Evolutionary conservation across 1,140 invertebrate genomes (phyloP).

Genomic region (Heliconius nattereri): DNA sequence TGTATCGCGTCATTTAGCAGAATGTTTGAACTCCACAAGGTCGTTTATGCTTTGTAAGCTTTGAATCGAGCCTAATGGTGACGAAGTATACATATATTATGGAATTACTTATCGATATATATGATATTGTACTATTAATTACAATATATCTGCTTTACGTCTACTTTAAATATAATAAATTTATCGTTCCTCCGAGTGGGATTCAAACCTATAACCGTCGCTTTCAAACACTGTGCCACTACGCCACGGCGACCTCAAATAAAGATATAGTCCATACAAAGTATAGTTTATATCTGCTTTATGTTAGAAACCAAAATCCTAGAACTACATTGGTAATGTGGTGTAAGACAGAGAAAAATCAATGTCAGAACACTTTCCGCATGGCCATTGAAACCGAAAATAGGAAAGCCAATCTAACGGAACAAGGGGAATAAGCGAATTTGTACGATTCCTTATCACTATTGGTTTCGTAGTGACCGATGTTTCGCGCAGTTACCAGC

Average conservation of each 20-base stretch:
- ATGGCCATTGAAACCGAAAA: slow-evolving; percentile 14
- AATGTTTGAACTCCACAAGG: neutral
- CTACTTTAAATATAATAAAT: too few relatives aligned
- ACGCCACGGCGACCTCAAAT: too few relatives aligned
- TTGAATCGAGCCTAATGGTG: neutral
- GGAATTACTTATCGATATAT: too few relatives aligned
- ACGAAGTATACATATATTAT: too few relatives aligned
- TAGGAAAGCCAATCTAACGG: slow-evolving; percentile 26
- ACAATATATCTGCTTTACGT: too few relatives aligned
- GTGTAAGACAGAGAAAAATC: slow-evolving; percentile 15
- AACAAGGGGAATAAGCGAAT: slow-evolving; percentile 26
- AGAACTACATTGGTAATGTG: neutral
- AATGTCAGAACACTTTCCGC: neutral
- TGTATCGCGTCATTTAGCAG: neutral
- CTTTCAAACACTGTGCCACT: too few relatives aligned
- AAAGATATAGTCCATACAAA: neutral
- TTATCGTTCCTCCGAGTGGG: too few relatives aligned
- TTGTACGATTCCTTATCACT: slow-evolving; percentile 21
- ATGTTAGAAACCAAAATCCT: neutral
- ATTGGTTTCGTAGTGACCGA: slow-evolving; percentile 26
- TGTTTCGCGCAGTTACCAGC: slow-evolving; percentile 27
- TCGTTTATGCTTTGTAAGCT: neutral
- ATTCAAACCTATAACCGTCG: too few relatives aligned
- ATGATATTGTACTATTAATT: too few relatives aligned
- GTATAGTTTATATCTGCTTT: neutral